These are phyloP conservation scores for Drosophila ezoana DNA, from an alignment of 2,888 invertebrate species.

Conservation along the genomic window DNA sequence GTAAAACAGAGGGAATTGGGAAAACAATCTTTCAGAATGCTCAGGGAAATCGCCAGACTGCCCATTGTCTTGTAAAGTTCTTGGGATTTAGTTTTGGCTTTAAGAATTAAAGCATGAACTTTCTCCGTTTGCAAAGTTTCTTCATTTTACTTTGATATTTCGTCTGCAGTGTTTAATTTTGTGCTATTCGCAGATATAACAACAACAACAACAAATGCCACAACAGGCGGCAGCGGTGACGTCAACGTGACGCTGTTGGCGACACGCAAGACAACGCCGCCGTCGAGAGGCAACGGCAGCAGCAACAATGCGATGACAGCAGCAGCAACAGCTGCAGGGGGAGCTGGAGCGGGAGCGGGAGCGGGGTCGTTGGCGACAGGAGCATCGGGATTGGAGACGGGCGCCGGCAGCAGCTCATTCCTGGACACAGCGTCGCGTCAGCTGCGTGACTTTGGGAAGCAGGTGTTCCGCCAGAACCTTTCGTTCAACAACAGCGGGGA, in stretches of 20 bases:
- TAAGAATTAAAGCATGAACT: not conserved
- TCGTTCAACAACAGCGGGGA: conserved; percentile 77
- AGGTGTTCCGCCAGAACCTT: conserved; percentile 84
- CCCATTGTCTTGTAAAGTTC: no score
- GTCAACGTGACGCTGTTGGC: conserved; percentile 21
- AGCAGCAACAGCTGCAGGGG: conserved; percentile 4
- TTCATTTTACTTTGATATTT: no score
- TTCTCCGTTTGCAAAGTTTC: not conserved
- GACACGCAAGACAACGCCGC: conserved; percentile 51
- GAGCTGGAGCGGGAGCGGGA: conserved; percentile 30
- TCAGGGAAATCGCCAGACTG: no score
- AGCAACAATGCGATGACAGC: conserved; percentile 24
- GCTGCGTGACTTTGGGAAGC: conserved; percentile 82
- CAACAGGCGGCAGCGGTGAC: conserved; percentile 33
- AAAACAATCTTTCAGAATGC: no score
- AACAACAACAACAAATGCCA: conserved; percentile 24
- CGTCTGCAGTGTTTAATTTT: not conserved
- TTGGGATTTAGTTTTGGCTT: no score
- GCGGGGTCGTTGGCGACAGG: conserved; percentile 7
- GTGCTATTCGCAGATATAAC: conserved; percentile 5
- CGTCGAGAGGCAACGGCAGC: conserved; percentile 39
- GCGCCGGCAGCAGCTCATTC: conserved; percentile 63
- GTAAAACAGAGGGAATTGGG: no score
- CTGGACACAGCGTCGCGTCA: conserved; percentile 83
- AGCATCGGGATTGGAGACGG: conserved; percentile 17